Conservation (phyloP, 2,113 vertebrate genomes). For the Salvelinus sp. region DNA sequence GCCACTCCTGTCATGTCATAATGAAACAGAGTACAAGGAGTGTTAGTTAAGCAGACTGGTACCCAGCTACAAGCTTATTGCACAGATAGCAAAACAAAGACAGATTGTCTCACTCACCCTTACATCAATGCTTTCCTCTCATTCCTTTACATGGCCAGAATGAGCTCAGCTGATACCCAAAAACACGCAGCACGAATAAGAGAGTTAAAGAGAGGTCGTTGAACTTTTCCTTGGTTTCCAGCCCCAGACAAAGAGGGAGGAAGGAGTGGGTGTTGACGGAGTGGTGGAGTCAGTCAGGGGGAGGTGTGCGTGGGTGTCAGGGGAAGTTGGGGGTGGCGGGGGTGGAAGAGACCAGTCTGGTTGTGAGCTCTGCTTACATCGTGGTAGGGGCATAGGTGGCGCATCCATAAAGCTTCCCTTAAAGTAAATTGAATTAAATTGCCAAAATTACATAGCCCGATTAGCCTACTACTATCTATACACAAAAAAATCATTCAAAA, state of each 20-base stretch:
- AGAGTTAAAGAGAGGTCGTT: not conserved
- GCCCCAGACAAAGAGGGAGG: not conserved
- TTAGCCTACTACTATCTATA: no score
- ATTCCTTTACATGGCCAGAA: not conserved
- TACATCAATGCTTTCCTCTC: not conserved
- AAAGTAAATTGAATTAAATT: no score
- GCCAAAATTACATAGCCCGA: no score
- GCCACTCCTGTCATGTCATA: no score
- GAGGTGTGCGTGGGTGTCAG: not conserved
- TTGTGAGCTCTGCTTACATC: not conserved
- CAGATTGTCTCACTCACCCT: not conserved
- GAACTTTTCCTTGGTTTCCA: slow-evolving; percentile 3
- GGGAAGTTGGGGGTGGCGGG: not conserved
- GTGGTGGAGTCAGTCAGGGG: not conserved
- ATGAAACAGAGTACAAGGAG: no score
- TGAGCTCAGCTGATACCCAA: not conserved
- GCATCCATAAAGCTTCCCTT: not conserved
- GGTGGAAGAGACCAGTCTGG: no score
- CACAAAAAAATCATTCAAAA: no score
- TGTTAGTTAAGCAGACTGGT: no score
- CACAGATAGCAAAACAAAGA: not conserved
- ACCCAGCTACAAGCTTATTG: no score
- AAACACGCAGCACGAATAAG: not conserved
- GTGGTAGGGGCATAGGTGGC: slow-evolving; percentile 3
- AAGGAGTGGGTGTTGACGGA: not conserved